Evolutionary conservation across 2,113 vertebrate species (phyloP).

Genomic region (Zosterops lateralis): DNA sequence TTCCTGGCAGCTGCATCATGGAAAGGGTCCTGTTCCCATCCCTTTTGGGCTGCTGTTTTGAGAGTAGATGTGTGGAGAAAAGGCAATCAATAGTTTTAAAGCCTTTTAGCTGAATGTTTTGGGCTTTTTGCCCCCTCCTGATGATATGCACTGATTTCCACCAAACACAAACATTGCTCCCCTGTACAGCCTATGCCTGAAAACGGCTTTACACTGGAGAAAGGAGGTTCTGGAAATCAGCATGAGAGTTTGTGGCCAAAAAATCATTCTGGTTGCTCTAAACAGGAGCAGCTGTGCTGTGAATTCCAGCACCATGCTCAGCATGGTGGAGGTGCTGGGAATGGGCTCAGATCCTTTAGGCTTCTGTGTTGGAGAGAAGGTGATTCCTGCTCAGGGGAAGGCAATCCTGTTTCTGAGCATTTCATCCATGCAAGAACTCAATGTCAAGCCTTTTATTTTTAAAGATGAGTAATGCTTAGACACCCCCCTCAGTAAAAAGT

Average conservation of each 20-base stretch:
- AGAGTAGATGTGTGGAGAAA: not conserved
- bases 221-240: not conserved
- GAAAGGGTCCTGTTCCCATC: not conserved
- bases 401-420: not conserved
- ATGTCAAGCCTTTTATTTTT: not conserved
- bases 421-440: not conserved
- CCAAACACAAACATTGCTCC: not conserved
- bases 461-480: not conserved
- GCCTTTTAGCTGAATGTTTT: not conserved
- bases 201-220: not conserved
- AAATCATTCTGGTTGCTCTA: not conserved
- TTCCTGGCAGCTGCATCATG: not conserved
- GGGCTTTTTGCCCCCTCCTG: not conserved
- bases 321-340: fast-evolving
- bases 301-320: not conserved
- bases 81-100: not conserved
- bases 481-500: not conserved
- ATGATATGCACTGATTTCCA: fast-evolving
- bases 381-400: not conserved
- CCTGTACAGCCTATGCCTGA: not conserved
- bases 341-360: not conserved
- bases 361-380: not conserved
- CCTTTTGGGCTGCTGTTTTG: not conserved
- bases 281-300: not conserved
- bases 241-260: not conserved